Evolutionary conservation across 2,797 vertebrate species (phyloP).

Genomic region (Gymnothorax reevesii): DNA sequence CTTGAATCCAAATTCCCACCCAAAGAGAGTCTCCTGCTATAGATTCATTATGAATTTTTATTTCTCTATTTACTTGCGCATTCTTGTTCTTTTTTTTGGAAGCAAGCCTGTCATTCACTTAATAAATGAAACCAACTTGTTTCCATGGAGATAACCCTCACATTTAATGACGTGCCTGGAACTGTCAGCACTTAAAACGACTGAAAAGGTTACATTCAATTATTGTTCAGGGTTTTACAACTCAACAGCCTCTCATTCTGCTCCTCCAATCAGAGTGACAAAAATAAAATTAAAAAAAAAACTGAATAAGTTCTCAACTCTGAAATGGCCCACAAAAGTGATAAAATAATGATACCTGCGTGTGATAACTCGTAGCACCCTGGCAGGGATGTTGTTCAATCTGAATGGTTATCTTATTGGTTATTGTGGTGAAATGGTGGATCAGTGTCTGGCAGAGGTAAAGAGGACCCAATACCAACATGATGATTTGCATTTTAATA

Average conservation of each 20-base stretch:
- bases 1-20: not conserved
- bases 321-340: not conserved
- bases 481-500: not conserved
- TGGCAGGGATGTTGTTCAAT: not conserved
- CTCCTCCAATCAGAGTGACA: not conserved
- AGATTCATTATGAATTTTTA: not conserved
- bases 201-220: not conserved
- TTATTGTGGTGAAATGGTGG: not conserved
- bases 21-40: not conserved
- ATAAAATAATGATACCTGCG: not conserved
- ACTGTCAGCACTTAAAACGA: not conserved
- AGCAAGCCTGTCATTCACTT: not conserved
- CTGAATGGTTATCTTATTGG: not conserved
- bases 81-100: not conserved
- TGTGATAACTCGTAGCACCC: not conserved
- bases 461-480: not conserved
- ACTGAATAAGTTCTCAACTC: not conserved
- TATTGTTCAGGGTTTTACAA: not conserved
- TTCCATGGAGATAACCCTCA: constrained; percentile 10
- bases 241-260: not conserved
- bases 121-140: not conserved
- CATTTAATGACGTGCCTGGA: not conserved
- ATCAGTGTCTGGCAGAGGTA: too few relatives aligned
- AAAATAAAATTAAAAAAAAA: not conserved
- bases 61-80: not conserved